Evolutionary conservation across 1,140 invertebrate species (phyloP), one percentile per base, ranked within the genome.

Genomic region (Cyclargus thomasi): DNA sequence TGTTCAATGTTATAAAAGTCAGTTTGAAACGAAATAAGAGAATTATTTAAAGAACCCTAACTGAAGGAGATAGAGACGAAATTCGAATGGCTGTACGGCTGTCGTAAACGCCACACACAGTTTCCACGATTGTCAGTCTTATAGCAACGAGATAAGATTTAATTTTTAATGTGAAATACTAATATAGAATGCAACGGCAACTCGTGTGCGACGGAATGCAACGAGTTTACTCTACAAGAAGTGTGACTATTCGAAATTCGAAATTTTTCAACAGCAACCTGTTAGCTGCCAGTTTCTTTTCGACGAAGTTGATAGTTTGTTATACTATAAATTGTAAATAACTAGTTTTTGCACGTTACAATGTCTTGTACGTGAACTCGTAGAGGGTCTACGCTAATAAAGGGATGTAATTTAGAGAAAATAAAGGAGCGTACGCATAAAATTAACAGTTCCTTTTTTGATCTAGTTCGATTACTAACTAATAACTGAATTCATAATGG

Each of bases 181-280:
- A 59, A 11, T 17, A 18, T 8, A 20, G 55, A 21, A 59, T 7
- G 79, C 75, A 82, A 76, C 73, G 73, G 75, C 76, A 75, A 76
- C 74, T 76, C 78, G 83, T 76, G 80, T 83, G 81, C 81, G 81
- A 77, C 77, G 83, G 81, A 76, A 82, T 81, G 81, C 81, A 81
- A 78, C 74, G 78, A 75, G 67, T 71, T 65, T 57, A 72, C 17
- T 72, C 70, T 65, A 80, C 74, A 79, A 47, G 39, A 55, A 55
- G 10, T 59, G 55, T 20, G 55, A 59, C 55, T 59, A 21, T 59
- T 59, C 55, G 18, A 59, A 59, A 59, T 59, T 59, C 55, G 55
- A 59, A 20, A 59, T 59, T 59, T 59, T n/a, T 59, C 10, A 20
- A 57, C 10, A 59, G 55, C 10, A 59, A 20, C 55, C 53, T 18